Evolutionary conservation across 2,113 vertebrate genomes (phyloP).

Genomic region (Hydropotes inermis): DNA sequence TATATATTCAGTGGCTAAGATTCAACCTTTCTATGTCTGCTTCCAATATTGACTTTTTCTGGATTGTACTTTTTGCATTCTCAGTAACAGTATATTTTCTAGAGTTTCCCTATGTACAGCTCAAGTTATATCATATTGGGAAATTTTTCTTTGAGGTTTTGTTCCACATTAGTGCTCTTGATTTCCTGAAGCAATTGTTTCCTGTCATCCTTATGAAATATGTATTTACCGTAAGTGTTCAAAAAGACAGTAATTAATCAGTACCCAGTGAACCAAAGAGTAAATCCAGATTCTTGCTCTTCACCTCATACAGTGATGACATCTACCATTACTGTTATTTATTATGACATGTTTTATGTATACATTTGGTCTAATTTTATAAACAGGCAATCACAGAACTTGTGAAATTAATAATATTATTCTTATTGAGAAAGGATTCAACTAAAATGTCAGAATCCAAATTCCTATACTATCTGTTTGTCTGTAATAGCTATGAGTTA

Average conservation of each 20-base stretch:
- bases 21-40: background rate
- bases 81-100: background rate
- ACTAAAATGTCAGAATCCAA: background rate
- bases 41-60: background rate
- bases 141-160: background rate
- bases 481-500: background rate
- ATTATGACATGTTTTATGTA: background rate
- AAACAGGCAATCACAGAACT: background rate
- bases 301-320: background rate
- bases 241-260: background rate
- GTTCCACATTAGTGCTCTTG: background rate
- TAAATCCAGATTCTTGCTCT: background rate
- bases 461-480: background rate
- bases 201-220: background rate
- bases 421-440: background rate
- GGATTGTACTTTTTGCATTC: background rate
- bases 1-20: background rate
- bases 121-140: background rate
- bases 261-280: background rate
- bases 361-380: background rate
- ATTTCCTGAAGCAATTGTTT: background rate
- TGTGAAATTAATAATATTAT: background rate
- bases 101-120: background rate
- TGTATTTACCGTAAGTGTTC: background rate
- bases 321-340: background rate